Evolutionary conservation across 1,140 invertebrate species (phyloP), one percentile per base, ranked within the genome.

Genomic region (Calycopis cecrops): DNA sequence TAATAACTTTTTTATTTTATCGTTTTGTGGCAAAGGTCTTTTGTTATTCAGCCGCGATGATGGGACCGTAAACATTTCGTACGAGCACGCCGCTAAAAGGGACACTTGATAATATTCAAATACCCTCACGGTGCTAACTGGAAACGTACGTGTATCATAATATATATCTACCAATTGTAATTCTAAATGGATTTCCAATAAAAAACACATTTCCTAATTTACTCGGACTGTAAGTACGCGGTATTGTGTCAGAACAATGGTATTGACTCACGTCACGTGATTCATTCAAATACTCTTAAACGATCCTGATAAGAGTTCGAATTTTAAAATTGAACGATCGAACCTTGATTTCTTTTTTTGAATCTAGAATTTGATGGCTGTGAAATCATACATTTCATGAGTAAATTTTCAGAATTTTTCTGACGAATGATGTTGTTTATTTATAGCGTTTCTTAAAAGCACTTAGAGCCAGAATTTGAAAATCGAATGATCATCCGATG

Each of bases 131-230:
- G 66, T 67, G 63, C 59, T 85, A 78, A 73, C 76, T 79, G 79
- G 81, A 85, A 82, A 55, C 50, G 72, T 76, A 79, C 78, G 78
- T 76, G 73, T 74, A 71, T 79, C 69, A 78, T 81, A 77, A 65
- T 78, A 69, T 65, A 62, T 64, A 66, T 63, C 57, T 63, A 59
- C 60, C 71, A 76, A 75, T 85, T 85, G 73, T 80, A 74, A 85
- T 85, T 82, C 79, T 55, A 69, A 60, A 72, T 71, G 73, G 66
- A 67, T 82, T 79, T 76, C 70, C 72, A 82, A 85, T 85, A 85
- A 85, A 85, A 85, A 82, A 77, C 69, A 78, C 81, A 81, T 85
- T 82, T 81, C 81, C 81, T 81, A 85, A 85, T 82, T 81, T 81
- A 85, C 77, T 74, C 60, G 60, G 67, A 64, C 61, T 61, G 62